A percentile compares a stretch with the other conserved stretches of the same genome.
Evolutionary conservation across 2,113 vertebrate genomes (phyloP).

Genomic region (Chloroceryle aenea): DNA sequence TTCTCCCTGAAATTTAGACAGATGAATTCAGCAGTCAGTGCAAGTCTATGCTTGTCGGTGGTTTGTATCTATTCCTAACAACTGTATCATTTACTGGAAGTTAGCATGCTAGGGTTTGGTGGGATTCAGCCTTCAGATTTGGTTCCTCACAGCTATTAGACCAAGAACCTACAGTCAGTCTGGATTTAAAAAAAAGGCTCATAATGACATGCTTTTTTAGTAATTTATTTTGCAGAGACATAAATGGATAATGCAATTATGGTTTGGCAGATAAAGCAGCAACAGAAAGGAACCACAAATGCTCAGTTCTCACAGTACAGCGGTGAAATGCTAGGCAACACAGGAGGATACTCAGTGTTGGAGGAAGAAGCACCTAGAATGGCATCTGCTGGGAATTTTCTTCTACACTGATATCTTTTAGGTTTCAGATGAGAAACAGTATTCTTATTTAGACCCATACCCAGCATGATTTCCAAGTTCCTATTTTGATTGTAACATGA

Average conservation of each 20-base stretch:
- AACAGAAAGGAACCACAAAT: not conserved
- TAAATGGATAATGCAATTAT: fast-evolving
- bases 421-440: not conserved
- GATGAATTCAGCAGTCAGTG: constrained; percentile 6
- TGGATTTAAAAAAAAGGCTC: not conserved
- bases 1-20: constrained; percentile 83
- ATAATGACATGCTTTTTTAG: not conserved
- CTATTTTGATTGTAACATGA: not conserved
- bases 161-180: not conserved
- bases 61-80: not conserved
- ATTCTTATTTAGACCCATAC: not conserved
- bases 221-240: not conserved
- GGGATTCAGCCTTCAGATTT: not conserved
- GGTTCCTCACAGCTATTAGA: not conserved
- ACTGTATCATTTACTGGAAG: not conserved
- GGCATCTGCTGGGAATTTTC: not conserved
- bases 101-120: not conserved
- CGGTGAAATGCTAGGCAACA: not conserved
- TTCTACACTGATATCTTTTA: not conserved
- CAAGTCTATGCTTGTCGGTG: not conserved
- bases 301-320: not conserved
- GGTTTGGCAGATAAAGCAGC: not conserved
- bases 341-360: not conserved
- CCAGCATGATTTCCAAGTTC: not conserved
- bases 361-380: not conserved